Base-by-base conservation (phyloP, 2,797 vertebrate genomes). In the Mus minutoides region DNA sequence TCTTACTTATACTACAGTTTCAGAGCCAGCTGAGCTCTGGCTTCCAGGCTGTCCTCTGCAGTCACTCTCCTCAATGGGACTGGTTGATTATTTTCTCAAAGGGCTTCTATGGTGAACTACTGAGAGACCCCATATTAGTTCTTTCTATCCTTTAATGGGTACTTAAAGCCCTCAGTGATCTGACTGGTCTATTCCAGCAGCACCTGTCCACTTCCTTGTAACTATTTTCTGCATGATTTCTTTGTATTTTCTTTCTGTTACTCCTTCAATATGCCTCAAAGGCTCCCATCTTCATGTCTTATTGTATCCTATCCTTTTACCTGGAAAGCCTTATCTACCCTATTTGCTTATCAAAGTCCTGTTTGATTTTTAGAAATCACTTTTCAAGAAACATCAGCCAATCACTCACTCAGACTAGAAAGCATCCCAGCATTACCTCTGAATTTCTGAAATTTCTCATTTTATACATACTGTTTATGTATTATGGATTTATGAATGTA, bases 271-370 rank as follows among this genome's bases (percentile, higher is more conserved):
- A 14, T 58, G 40, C 43, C 12, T 58, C 43, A 6, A 88, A 75
- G 21, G 31, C 2, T 64, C 13, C 31, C 10, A 88, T 9, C 6
- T 46, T 87, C 40, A 77, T 84, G 62, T 78, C 64, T 80, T 92
- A 62, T 6, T 88, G 80, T 83, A 82, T 88, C 77, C 46, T 7
- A n/a, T 40, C 26, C 21, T 56, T 92, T 84, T 78, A 29, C 24
- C 19, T 62, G 21, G 16, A 96, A 92, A 88, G 16, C 26, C 6
- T 75, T 82, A 79, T 80, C 37, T 11, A 54, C 19, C 17, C 5
- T 34, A 94, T 84, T 85, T 88, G 46, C 52, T 96, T 88, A 90
- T 67, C 58, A 73, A 91, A 80, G 29, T 73, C 49, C 43, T 88
- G 60, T 40, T 52, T 58, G 69, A 69, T 92, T 92, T 60, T 91